phyloP scores from a whole-genome alignment of 2,797 vertebrate genomes.

The Pseudotriccus pelzelni region DNA sequence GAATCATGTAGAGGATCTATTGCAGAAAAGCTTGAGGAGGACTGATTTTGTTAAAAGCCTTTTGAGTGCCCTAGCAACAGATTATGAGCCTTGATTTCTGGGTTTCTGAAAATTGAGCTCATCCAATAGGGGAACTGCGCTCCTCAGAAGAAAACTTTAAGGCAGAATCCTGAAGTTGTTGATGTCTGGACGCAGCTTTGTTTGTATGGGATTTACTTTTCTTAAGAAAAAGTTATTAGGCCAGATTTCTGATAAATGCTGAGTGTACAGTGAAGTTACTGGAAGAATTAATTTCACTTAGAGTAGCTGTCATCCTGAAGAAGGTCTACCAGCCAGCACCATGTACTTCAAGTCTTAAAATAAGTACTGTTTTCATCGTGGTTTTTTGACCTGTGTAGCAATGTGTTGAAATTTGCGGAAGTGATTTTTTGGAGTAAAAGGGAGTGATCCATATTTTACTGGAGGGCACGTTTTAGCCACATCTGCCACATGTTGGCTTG shows the following conservation, averaged over 20 bases:
- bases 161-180: background rate
- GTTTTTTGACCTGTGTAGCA: background rate
- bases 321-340: background rate
- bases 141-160: background rate
- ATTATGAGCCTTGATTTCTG: background rate
- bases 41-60: background rate
- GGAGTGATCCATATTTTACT: background rate
- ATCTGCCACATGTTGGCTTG: background rate
- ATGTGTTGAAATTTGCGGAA: background rate
- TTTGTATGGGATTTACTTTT: background rate
- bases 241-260: background rate
- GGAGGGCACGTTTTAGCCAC: background rate
- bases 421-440: background rate
- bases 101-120: background rate
- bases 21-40: background rate
- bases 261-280: background rate
- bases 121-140: background rate
- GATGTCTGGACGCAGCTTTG: background rate
- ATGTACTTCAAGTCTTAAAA: background rate
- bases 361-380: background rate
- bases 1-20: background rate
- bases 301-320: background rate
- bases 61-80: background rate
- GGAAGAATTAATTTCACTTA: background rate
- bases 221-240: background rate